phyloP scores from a whole-genome alignment of 2,888 invertebrate species.

The Stenotaenia linearis region DNA sequence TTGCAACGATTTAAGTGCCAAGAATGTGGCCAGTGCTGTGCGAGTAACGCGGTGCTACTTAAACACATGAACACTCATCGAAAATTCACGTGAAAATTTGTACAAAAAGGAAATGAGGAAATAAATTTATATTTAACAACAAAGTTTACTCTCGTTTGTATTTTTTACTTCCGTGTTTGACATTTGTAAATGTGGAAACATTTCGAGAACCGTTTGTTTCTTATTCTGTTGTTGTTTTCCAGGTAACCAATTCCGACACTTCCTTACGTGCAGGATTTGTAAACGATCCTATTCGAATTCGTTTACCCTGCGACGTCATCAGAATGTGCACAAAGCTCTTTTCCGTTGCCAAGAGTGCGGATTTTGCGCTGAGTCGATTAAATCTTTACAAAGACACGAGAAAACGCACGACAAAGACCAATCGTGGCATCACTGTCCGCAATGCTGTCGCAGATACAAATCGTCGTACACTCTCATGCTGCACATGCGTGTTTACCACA shows the following conservation, averaged over 20 bases:
- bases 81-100: neutral
- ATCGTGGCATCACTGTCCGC: neutral
- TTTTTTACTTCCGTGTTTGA: neutral
- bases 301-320: neutral
- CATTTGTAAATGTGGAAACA: neutral
- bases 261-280: neutral
- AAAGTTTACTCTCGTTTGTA: neutral
- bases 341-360: neutral
- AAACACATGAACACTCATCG: neutral
- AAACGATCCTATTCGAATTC: neutral
- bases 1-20: constrained; percentile 21
- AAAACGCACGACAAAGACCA: neutral
- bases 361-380: neutral
- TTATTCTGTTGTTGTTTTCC: neutral
- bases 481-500: neutral
- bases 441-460: neutral
- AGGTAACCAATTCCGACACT: neutral
- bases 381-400: neutral
- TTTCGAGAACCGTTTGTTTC: no score
- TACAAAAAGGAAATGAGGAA: neutral
- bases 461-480: neutral
- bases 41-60: neutral
- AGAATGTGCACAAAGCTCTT: neutral
- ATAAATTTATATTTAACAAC: neutral
- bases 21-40: constrained; percentile 22